Percentiles rank a stretch among this genome's conserved stretches.
phyloP scores from a whole-genome alignment of 2,797 vertebrate species.

The Ctenopoma multispine region DNA sequence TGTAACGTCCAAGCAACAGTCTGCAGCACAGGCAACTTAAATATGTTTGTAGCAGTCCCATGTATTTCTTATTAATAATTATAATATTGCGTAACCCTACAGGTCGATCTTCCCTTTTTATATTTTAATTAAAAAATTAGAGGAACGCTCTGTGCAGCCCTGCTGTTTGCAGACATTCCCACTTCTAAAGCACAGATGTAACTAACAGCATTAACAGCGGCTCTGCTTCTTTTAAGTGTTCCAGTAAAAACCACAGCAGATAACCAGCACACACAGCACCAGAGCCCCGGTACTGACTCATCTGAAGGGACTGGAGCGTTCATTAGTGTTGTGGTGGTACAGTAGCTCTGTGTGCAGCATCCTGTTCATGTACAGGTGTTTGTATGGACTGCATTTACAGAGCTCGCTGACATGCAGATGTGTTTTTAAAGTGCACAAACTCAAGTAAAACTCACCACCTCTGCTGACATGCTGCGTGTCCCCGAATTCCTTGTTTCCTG shows the following conservation, averaged over 20 bases:
- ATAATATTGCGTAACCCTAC: too few relatives aligned
- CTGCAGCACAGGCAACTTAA: too few relatives aligned
- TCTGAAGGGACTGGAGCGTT: conserved; percentile 1
- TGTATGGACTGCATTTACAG: neutral
- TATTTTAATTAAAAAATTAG: too few relatives aligned
- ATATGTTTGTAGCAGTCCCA: too few relatives aligned
- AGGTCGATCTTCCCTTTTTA: too few relatives aligned
- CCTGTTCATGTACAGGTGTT: neutral
- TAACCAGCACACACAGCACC: neutral
- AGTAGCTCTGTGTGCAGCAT: too few relatives aligned
- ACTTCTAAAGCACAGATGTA: conserved; percentile 4
- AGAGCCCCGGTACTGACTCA: conserved; percentile 4
- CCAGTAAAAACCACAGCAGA: neutral
- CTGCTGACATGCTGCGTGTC: neutral
- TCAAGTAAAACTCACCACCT: too few relatives aligned
- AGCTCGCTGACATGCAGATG: too few relatives aligned
- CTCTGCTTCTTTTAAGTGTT: conserved; percentile 15
- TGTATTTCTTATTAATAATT: too few relatives aligned
- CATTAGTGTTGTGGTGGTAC: neutral
- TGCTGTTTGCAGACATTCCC: neutral
- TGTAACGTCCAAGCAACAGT: too few relatives aligned
- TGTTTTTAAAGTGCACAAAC: too few relatives aligned
- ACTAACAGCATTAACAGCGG: neutral
- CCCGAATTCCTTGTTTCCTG: neutral
- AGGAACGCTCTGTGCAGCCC: too few relatives aligned